These are phyloP conservation scores for Fundulus diaphanus DNA, from an alignment of 2,797 vertebrate genomes.

Conservation along the genomic window DNA sequence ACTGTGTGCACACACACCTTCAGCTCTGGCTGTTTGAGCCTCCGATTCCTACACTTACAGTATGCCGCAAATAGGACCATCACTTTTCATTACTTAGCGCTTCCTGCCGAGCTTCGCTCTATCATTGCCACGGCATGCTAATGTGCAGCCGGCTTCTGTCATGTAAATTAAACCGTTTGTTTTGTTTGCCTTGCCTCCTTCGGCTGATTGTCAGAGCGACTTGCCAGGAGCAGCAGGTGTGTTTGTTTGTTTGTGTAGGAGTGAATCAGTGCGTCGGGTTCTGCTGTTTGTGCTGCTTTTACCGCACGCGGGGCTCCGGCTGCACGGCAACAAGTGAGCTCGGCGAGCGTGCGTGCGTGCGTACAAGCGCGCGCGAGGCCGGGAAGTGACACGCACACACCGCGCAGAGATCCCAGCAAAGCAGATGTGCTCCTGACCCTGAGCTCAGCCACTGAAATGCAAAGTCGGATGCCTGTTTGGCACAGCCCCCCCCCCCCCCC, in stretches of 20 bases:
- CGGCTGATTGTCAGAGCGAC: constrained; percentile 74
- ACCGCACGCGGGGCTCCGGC: constrained; percentile 45
- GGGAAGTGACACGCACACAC: constrained; percentile 53
- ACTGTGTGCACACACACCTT: constrained; percentile 43
- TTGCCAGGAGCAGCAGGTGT: constrained; percentile 79
- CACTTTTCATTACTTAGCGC: constrained; percentile 76
- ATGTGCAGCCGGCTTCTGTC: constrained; percentile 77
- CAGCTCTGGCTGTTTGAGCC: constrained; percentile 60
- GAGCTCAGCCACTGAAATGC: constrained; percentile 79
- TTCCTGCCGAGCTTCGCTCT: constrained; percentile 73
- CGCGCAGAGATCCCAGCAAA: constrained; percentile 69
- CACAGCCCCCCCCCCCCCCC: constrained; percentile 53
- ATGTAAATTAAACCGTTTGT: constrained; percentile 81
- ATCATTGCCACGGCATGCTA: constrained; percentile 74
- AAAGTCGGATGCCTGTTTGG: constrained; percentile 74
- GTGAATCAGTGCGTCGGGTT: constrained; percentile 66
- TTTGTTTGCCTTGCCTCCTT: constrained; percentile 75
- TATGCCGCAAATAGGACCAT: constrained; percentile 70
- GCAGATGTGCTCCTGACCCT: constrained; percentile 82
- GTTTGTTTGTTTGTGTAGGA: constrained; percentile 80
- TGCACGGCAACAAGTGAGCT: constrained; percentile 77
- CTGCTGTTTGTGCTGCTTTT: constrained; percentile 60
- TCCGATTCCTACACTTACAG: constrained; percentile 68
- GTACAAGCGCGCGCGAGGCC: constrained; percentile 6
- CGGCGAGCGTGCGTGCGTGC: constrained; percentile 12